Evolutionary conservation across 1,140 invertebrate genomes (phyloP), one percentile per base, ranked within the genome.

Genomic region (Drosophila chauvacae): DNA sequence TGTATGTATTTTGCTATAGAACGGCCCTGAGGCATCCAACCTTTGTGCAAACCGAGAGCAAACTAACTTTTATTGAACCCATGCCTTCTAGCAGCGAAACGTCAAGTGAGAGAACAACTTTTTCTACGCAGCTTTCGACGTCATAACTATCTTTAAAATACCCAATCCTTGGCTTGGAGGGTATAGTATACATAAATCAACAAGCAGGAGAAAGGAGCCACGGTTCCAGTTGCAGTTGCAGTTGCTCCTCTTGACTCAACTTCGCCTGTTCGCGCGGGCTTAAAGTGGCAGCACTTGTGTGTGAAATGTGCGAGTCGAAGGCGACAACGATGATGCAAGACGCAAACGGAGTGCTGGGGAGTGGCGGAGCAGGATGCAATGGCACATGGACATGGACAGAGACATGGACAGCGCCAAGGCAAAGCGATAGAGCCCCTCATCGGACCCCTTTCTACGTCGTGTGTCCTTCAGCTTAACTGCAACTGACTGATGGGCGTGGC

Each of bases 221-320:
- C 23, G 42, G 42, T 56, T 53, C 30, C 30, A 26, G 56, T 45
- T 58, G 57, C 20, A 60, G 62, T 71, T 71, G 35, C 42, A 64
- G 62, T 71, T 60, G 41, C 60, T 64, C 45, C 63, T 77, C 64
- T 68, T 70, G 51, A 42, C 44, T 68, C 30, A 50, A 53, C 26
- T 28, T 33, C 30, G 18, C 66, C 44, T 48, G 65, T 78, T 55
- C 16, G 30, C 57, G 62, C 57, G 70, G 56, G 53, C 61, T 81
- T 77, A 50, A 84, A 83, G 81, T 84, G 76, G 61, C 71, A 80
- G 44, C 65, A 84, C 81, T 84, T 83, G 71, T 62, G 51, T 56
- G 42, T 61, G 56, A 50, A 76, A 76, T 71, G 65, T 61, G 55
- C 60, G 48, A 70, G 58, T 39, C 33, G 44, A 26, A 39, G 65